Base-by-base conservation (phyloP, 2,113 vertebrate genomes). In the Heterocephalus glaber region DNA sequence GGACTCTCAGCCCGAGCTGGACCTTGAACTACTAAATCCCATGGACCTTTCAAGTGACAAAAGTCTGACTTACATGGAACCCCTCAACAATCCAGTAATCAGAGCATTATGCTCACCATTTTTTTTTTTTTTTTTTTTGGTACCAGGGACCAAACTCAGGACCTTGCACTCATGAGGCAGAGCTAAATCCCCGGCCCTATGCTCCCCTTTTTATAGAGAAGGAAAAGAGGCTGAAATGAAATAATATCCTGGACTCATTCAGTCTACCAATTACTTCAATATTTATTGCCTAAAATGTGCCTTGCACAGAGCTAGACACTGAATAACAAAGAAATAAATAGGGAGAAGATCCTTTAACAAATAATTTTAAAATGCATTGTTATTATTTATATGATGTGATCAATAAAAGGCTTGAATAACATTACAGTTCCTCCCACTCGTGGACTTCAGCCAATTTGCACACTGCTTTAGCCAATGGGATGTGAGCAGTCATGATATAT, bases 1-100 rank as follows among this genome's bases (percentile, higher is more conserved):
- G 35, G 30, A 72, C 47, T 65, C 68, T 49, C 47, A 17, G 47
- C 52, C 61, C 79, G 16, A 91, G 20, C 22, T 17, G 14, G n/a
- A 89, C 47, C 63, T 95, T 84, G 54, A 92, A 33, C 47, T 60
- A 44, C 47, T 56, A 89, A 92, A 66, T 85, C 66, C 28, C 49
- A 44, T 56, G 63, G 38, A 11, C 22, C n/a, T 86, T 85, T n/a
- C 84, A 74, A 41, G 60, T 58, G 54, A 19, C 24, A 89, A 65
- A n/a, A 63, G 52, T 19, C 33, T 83, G 35, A 90, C 7, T 83
- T 65, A 66, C 28, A 44, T 16, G 63, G 58, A 56, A 22, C 28
- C 35, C 35, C 41, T 56, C 86, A 72, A 65, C 9, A 66, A 26
- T 33, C 49, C 86, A 65, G 28, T 58, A 49, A 86, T 49, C 86